These are phyloP conservation scores for Ceryle rudis DNA, from an alignment of 2,797 vertebrate genomes.

Conservation along the genomic window DNA sequence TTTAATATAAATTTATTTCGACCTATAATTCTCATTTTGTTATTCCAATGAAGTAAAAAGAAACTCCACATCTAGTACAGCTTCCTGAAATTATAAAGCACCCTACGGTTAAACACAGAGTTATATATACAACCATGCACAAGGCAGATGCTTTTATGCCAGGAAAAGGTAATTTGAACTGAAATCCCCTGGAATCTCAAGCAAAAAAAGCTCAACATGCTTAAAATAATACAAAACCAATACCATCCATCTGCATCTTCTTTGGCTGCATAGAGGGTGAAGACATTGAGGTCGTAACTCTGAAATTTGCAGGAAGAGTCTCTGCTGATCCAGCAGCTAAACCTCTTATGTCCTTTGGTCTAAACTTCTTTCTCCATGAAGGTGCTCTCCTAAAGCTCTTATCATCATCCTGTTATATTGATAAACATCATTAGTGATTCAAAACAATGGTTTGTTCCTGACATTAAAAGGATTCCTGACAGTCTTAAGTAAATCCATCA, in stretches of 20 bases:
- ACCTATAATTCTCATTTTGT: neutral
- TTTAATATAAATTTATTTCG: neutral
- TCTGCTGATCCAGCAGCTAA: constrained; percentile 89
- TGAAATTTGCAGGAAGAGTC: constrained; percentile 95
- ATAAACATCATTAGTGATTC: neutral
- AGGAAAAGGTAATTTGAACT: constrained; percentile 3
- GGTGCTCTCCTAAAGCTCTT: constrained; percentile 96
- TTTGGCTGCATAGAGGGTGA: constrained; percentile 94
- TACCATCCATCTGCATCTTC: constrained; percentile 96
- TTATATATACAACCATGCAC: constrained; percentile 66
- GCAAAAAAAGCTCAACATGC: constrained; percentile 44
- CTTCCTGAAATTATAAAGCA: constrained; percentile 21
- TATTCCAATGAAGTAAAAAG: neutral
- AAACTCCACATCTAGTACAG: neutral
- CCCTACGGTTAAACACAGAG: constrained; percentile 38
- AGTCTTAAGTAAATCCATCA: neutral
- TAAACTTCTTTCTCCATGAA: constrained; percentile 97
- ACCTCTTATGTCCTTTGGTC: constrained; percentile 95
- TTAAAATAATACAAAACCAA: constrained; percentile 47
- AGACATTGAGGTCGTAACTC: constrained; percentile 88
- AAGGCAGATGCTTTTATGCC: constrained; percentile 49
- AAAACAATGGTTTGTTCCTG: neutral
- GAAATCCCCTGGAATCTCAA: constrained; percentile 3
- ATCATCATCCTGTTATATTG: constrained; percentile 88
- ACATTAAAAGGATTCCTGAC: neutral